Evolutionary conservation across 2,113 vertebrate genomes (phyloP).

Genomic region (Sclerurus mexicanus): DNA sequence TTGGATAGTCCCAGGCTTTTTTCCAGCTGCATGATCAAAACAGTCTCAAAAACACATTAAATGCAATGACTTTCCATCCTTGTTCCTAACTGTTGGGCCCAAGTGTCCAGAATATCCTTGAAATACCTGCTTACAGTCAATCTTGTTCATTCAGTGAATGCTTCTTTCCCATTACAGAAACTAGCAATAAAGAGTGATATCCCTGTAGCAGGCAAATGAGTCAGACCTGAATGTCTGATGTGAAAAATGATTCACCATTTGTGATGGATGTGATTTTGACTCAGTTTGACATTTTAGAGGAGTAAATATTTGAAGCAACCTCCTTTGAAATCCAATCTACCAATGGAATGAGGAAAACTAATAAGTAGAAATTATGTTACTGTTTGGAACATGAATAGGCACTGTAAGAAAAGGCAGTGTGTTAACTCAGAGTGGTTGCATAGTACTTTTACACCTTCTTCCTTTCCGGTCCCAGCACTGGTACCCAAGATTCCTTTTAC

Average conservation of each 20-base stretch:
- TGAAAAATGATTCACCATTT: slow-evolving; percentile 12
- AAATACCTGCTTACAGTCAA: not conserved
- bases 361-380: not conserved
- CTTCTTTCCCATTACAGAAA: not conserved
- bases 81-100: not conserved
- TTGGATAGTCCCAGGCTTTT: not conserved
- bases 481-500: not conserved
- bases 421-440: not conserved
- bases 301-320: slow-evolving; percentile 16
- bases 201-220: not conserved
- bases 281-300: not conserved
- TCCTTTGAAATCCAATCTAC: not conserved
- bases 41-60: not conserved
- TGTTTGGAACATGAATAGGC: not conserved
- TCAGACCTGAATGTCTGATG: not conserved
- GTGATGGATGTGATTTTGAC: not conserved
- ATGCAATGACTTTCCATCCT: slow-evolving; percentile 19
- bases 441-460: not conserved
- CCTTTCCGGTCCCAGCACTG: not conserved
- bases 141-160: not conserved
- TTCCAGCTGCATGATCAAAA: not conserved
- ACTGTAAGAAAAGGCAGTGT: not conserved
- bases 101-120: not conserved
- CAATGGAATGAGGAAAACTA: not conserved
- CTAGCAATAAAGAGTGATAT: not conserved